A percentile compares a stretch with the other conserved stretches of the same genome.
phyloP scores from a whole-genome alignment of 2,797 vertebrate species.

The Zalophus californianus region DNA sequence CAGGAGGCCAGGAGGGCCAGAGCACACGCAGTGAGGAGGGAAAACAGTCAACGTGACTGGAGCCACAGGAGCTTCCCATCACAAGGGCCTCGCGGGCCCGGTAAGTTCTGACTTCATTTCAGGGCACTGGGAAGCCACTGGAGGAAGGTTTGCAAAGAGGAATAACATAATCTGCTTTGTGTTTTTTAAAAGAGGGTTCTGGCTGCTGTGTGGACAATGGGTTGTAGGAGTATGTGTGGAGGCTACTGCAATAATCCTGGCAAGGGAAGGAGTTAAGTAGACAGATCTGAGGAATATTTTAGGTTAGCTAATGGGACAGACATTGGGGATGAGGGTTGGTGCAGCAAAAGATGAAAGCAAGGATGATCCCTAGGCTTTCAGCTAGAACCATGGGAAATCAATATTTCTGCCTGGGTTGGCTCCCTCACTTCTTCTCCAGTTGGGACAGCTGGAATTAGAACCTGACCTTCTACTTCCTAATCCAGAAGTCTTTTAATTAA shows the following conservation, averaged over 20 bases:
- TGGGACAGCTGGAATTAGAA: background rate
- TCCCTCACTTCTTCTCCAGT: background rate
- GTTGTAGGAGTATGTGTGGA: background rate
- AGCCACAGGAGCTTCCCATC: background rate
- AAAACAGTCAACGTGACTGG: fast-evolving
- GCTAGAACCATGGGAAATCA: background rate
- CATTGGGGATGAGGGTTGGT: fast-evolving
- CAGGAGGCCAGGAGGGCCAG: background rate
- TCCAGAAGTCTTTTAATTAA: slow-evolving; percentile 33
- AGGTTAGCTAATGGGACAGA: background rate
- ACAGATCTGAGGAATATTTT: background rate
- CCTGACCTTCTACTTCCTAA: background rate
- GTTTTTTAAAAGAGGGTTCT: background rate
- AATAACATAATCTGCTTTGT: background rate
- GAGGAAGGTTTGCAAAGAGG: background rate
- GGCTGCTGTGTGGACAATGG: background rate
- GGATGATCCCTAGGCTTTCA: background rate
- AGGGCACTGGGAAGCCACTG: background rate
- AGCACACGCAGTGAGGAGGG: background rate
- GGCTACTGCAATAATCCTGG: background rate
- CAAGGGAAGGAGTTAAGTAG: background rate
- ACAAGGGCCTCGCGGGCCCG: background rate
- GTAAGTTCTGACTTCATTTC: background rate
- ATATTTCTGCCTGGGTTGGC: background rate
- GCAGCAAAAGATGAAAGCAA: background rate